Evolutionary conservation across 1,140 invertebrate species (phyloP).

Genomic region (Theocolax elegans): DNA sequence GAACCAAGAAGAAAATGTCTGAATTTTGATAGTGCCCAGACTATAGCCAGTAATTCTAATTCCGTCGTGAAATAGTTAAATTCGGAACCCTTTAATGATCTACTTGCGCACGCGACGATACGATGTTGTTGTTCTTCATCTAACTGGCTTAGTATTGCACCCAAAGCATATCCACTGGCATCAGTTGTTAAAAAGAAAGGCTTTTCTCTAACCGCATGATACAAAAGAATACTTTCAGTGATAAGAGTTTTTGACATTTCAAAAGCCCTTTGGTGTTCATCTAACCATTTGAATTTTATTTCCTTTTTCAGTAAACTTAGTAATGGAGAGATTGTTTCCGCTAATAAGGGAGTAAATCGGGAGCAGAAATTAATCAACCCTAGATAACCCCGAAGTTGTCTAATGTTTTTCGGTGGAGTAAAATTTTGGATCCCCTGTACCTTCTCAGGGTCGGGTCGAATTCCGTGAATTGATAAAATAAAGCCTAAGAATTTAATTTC

Average conservation of each 20-base stretch:
- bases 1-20: not conserved
- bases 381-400: too few relatives aligned
- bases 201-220: not conserved
- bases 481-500: conserved; percentile 25
- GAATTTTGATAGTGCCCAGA: conserved; percentile 24
- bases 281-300: not conserved
- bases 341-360: not conserved
- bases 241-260: not conserved
- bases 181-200: not conserved
- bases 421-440: conserved; percentile 20
- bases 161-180: too few relatives aligned
- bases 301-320: not conserved
- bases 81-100: not conserved
- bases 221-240: not conserved
- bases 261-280: not conserved
- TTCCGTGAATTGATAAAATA: too few relatives aligned
- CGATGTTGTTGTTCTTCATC: not conserved
- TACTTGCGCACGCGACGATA: too few relatives aligned
- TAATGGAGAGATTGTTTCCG: not conserved
- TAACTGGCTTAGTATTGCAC: conserved; percentile 3
- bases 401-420: conserved; percentile 12
- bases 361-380: conserved; percentile 11
- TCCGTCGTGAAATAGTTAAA: too few relatives aligned
- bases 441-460: conserved; percentile 12
- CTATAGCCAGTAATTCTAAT: conserved; percentile 19